Evolutionary conservation across 2,113 vertebrate genomes (phyloP), one percentile per base, ranked within the genome.

Genomic region (Ramphastos sulfuratus): DNA sequence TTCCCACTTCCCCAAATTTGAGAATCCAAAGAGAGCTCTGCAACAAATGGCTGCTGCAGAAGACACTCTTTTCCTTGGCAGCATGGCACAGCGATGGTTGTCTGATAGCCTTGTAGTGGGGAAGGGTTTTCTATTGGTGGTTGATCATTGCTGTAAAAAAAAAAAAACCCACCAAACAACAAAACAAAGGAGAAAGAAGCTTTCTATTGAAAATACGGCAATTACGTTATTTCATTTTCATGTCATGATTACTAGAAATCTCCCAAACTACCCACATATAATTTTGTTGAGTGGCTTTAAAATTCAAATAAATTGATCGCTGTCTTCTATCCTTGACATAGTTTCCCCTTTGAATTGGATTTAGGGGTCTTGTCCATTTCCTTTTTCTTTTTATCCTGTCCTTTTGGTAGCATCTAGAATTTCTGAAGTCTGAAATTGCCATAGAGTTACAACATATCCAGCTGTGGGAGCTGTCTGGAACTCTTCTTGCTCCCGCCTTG

Each of bases 1-100:
- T 48, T 48, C 48, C 48, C 48, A 21, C 48, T 48, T 15, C 48
- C 48, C 20, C 1, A 0, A 27, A 31, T 66, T 15, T 52, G 59
- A 72, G 71, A 72, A 58, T 67, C 28, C 18, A 13, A 18, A 35
- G 31, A 25, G 74, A 46, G 30, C 21, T 35, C 39, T 52, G 12
- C 30, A 52, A 58, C 0, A 10, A 72, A 15, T 24, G 61, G 4
- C 33, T 0, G 1, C 35, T 37, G 13, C 70, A 59, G 46, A 66
- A 76, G 66, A n/a, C 0, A 1, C 48, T 1, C 48, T 1, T 28
- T 71, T 63, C 11, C 16, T 48, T 1, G 1, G 58, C 3, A 6
- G 25, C 21, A 2, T 18, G 31, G 31, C 58, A 46, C 28, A 50
- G 42, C 33, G 33, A 30, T 67, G 9, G 28, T 46, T 79, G 44